phyloP scores from a whole-genome alignment of 2,797 vertebrate species.

The Syndactyla subalaris region DNA sequence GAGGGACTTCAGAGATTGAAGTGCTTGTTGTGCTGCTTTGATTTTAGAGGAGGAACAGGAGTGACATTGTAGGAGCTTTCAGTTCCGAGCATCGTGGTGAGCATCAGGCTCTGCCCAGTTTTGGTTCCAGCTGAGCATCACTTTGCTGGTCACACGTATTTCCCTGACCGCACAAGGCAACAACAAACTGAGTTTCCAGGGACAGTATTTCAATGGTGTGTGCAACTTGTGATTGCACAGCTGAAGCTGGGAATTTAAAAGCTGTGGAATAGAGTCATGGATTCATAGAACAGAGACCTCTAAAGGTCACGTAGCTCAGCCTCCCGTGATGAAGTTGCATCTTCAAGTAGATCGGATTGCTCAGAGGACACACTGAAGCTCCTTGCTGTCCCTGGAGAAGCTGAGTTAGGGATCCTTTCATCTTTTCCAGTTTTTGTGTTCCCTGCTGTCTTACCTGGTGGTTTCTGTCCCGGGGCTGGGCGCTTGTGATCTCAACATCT shows the following conservation, averaged over 20 bases:
- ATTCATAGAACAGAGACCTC: neutral
- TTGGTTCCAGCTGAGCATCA: neutral
- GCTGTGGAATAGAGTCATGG: rapidly evolving
- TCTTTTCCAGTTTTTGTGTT: neutral
- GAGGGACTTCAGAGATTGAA: neutral
- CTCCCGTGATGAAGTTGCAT: neutral
- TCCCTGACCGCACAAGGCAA: neutral
- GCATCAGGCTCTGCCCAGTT: neutral
- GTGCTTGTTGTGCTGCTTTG: neutral
- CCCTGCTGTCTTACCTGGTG: neutral
- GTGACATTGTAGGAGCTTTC: neutral
- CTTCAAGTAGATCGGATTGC: neutral
- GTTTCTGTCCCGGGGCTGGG: neutral
- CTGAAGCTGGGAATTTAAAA: neutral
- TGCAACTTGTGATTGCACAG: neutral
- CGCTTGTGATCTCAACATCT: neutral
- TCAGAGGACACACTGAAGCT: neutral
- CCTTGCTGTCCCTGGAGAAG: neutral
- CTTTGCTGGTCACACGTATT: neutral
- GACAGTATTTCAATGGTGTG: neutral
- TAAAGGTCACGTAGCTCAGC: neutral
- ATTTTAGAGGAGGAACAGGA: neutral
- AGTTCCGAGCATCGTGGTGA: neutral
- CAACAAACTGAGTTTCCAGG: neutral
- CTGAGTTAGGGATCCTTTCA: neutral